These are phyloP conservation scores for Anthopleura sola DNA, from an alignment of 64 coral and sea anemone genomes.

Conservation along the genomic window DNA sequence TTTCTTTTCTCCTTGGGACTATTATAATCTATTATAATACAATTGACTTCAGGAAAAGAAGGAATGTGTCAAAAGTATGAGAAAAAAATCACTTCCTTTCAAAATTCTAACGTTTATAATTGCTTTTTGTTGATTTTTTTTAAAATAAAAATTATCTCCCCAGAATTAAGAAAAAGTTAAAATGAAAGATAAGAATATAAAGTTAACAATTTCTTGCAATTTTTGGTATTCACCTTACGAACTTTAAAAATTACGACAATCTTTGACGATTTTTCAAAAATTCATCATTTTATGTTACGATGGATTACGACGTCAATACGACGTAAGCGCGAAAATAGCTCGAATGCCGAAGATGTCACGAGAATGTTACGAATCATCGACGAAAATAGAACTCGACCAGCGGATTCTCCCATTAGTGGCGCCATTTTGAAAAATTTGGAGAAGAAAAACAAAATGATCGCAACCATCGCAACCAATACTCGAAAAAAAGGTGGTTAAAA, in stretches of 20 bases:
- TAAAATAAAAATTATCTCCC: not conserved
- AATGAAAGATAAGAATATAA: no score
- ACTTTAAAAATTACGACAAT: not conserved
- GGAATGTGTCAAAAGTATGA: not conserved
- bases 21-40: not conserved
- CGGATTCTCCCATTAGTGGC: slow-evolving; percentile 45
- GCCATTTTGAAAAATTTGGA: slow-evolving; percentile 55
- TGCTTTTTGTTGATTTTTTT: not conserved
- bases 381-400: slow-evolving; percentile 22
- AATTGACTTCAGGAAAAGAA: not conserved
- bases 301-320: not conserved
- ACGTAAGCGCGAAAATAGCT: not conserved
- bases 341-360: not conserved
- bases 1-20: not conserved
- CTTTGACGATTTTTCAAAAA: not conserved
- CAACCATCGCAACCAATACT: no score
- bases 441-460: not conserved
- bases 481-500: not conserved
- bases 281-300: not conserved
- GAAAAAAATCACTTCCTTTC: not conserved
- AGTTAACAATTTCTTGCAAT: no score
- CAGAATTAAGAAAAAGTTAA: no score
- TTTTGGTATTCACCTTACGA: no score
- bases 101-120: not conserved
- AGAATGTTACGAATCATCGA: slow-evolving; percentile 5